Base-by-base conservation (phyloP, 2,888 invertebrate species). In the Agrotis exclamationis region DNA sequence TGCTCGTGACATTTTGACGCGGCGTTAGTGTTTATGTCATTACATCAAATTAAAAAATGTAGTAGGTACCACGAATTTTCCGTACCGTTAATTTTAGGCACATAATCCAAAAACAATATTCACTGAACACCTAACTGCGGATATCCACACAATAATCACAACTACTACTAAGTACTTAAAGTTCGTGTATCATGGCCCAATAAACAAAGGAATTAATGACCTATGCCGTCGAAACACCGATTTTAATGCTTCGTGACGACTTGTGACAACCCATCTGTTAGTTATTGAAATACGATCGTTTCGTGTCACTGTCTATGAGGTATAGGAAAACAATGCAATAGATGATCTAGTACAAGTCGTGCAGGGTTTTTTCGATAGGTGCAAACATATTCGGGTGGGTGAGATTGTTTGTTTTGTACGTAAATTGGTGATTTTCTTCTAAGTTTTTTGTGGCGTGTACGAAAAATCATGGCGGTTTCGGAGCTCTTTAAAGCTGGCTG, bases 171-270 rank as follows among this genome's bases (percentile, higher is more conserved):
- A 56, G 56, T 56, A 56, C 86, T 86, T 79, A 70, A 86, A 82
- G 86, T 91, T 91, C 93, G 93, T 93, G 93, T 88, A 89, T 82
- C 89, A 86, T 89, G 86, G 86, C 74, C 86, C 90, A 92, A 94
- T 95, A 95, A 95, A 95, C 92, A 92, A 87, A 79, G 85, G 88
- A 94, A 92, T 93, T 94, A 95, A 95, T 94, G 94, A 92, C 77
- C 93, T 94, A 93, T 93, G 92, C 91, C 85, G 90, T 85, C 89
- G 89, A 90, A 94, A 94, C 94, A 93, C 93, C 91, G 93, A 92
- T 95, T 94, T 92, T 94, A 94, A 95, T 93, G 91, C 93, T 91
- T 93, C 92, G 93, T 93, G 93, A 93, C 93, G 91, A 89, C 85
- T 88, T 86, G 84, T 89, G 90, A 92, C 92, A 91, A 89, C 88